Conservation (phyloP, 2,113 vertebrate genomes). For the Xiphias gladius region DNA sequence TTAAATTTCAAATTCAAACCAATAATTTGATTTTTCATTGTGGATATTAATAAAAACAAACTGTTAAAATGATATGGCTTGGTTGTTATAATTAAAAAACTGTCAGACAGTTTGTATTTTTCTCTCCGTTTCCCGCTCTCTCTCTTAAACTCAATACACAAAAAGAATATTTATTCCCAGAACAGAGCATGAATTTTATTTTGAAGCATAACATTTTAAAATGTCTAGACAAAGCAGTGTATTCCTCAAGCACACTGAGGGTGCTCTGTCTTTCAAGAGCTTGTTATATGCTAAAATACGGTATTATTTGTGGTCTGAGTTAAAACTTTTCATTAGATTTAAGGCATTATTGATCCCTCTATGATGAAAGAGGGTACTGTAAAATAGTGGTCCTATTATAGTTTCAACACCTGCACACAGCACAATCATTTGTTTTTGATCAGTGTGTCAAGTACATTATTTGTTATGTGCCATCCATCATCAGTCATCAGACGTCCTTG, state of each 20-base stretch:
- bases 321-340: constrained; percentile 76
- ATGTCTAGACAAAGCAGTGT: constrained; percentile 68
- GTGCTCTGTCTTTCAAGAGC: constrained; percentile 56
- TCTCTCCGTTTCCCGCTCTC: no score
- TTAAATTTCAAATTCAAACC: constrained; percentile 37
- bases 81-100: constrained; percentile 53
- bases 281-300: constrained; percentile 63
- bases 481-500: constrained; percentile 27
- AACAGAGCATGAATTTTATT: constrained; percentile 56
- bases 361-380: constrained; percentile 74
- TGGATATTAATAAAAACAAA: constrained; percentile 69
- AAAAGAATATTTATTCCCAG: constrained; percentile 55
- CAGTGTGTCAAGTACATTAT: constrained; percentile 64
- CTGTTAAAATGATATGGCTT: constrained; percentile 45
- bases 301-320: constrained; percentile 62
- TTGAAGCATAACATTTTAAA: constrained; percentile 71
- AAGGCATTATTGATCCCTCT: constrained; percentile 77
- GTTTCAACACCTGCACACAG: constrained; percentile 60
- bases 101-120: constrained; percentile 36
- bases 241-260: constrained; percentile 43
- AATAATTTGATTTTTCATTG: constrained; percentile 64
- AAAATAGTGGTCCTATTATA: constrained; percentile 71
- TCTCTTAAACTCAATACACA: constrained; percentile 26
- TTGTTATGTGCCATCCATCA: constrained; percentile 58
- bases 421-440: constrained; percentile 73